Conservation (phyloP, 2,113 vertebrate species). For the Aleadryas rufinucha region DNA sequence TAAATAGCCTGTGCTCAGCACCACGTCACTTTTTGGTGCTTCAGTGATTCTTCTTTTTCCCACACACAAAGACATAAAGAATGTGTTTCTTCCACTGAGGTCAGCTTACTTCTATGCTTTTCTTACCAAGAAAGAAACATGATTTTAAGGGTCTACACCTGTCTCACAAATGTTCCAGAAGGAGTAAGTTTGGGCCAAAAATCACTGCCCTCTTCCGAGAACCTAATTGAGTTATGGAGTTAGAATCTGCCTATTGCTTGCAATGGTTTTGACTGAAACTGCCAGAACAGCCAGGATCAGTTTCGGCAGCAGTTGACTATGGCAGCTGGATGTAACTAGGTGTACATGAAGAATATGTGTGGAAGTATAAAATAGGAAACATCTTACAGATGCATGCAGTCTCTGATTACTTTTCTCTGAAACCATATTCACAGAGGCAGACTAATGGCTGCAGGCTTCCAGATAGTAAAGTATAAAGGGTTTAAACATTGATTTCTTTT, state of each 20-base stretch:
- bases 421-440: not conserved
- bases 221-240: not conserved
- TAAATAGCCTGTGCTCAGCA: constrained; percentile 11
- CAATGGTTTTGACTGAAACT: not conserved
- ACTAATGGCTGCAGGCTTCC: not conserved
- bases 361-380: not conserved
- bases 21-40: not conserved
- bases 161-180: not conserved
- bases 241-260: not conserved
- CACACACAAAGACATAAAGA: not conserved
- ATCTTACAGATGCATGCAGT: not conserved
- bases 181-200: not conserved
- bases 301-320: not conserved
- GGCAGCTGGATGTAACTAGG: not conserved
- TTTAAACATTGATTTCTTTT: not conserved
- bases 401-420: not conserved
- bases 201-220: not conserved
- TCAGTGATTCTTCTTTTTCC: not conserved
- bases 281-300: not conserved
- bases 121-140: not conserved
- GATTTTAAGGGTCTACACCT: not conserved
- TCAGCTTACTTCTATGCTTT: not conserved
- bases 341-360: not conserved
- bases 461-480: not conserved
- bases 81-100: not conserved